phyloP scores from a whole-genome alignment of 1,140 invertebrate species.

The Grapholita molesta region DNA sequence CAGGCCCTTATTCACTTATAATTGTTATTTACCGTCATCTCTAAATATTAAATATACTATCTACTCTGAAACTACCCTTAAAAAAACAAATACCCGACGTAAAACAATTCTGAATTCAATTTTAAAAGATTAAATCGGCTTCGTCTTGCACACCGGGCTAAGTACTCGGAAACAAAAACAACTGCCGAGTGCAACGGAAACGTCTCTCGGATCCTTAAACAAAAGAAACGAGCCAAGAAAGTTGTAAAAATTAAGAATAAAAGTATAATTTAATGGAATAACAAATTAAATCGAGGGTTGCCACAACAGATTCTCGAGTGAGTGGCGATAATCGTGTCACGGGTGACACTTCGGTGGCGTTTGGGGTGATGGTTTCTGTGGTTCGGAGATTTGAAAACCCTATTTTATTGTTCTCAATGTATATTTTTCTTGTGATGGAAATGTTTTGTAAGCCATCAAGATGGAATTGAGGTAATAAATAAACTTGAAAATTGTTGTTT shows the following conservation, averaged over 20 bases:
- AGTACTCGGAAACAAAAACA: conserved; percentile 8
- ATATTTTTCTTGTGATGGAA: not conserved
- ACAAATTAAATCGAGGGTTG: conserved; percentile 12
- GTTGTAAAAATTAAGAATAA: conserved; percentile 16
- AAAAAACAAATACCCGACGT: not conserved
- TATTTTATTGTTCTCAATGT: not conserved
- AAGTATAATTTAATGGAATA: conserved; percentile 10
- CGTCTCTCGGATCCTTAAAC: conserved; percentile 18
- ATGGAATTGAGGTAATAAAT: not conserved
- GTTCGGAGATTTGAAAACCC: not conserved
- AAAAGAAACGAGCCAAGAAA: conserved; percentile 19
- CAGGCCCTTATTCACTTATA: too few species aligned
- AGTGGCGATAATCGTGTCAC: conserved; percentile 14
- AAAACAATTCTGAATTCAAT: conserved; percentile 15
- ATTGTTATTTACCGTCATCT: too few species aligned
- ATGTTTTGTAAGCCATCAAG: not conserved
- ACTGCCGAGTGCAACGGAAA: conserved; percentile 27
- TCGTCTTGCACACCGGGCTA: conserved; percentile 9
- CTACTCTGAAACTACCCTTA: not conserved
- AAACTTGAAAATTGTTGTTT: not conserved
- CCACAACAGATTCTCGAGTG: not conserved
- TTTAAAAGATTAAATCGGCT: conserved; percentile 18
- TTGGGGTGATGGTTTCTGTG: conserved; percentile 9
- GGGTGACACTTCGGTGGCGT: conserved; percentile 4
- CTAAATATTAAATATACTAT: too few species aligned